These are phyloP conservation scores for Nematostella vectensis DNA, from an alignment of 92 coral and sea anemone genomes.

Conservation along the genomic window DNA sequence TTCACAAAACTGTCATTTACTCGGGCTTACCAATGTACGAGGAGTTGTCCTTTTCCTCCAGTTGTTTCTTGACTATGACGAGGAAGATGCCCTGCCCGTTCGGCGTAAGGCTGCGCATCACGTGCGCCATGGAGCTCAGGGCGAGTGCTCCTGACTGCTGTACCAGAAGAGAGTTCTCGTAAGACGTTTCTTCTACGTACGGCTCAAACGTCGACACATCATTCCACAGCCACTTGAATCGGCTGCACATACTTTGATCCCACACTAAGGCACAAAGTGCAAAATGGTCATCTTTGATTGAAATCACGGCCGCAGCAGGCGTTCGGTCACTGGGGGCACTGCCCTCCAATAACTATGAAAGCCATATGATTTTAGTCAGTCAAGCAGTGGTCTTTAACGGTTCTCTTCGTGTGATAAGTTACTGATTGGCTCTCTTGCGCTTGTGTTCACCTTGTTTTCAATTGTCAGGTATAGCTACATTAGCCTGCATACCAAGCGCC, in stretches of 20 bases:
- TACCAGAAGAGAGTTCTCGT: slow-evolving; percentile 87
- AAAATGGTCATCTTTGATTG: background rate
- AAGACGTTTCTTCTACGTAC: slow-evolving; percentile 87
- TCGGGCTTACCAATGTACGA: slow-evolving; percentile 62
- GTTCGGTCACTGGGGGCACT: background rate
- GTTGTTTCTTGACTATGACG: slow-evolving; percentile 71
- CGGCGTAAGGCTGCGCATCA: slow-evolving; percentile 83
- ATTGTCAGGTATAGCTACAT: too few relatives aligned
- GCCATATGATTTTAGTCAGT: too few relatives aligned
- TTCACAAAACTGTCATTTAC: too few relatives aligned
- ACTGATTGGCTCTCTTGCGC: too few relatives aligned
- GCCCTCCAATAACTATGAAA: slow-evolving; percentile 1
- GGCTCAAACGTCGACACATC: slow-evolving; percentile 97
- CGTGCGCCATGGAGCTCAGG: slow-evolving; percentile 85
- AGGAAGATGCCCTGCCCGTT: slow-evolving; percentile 84
- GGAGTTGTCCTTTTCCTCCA: slow-evolving; percentile 73
- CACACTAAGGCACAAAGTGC: slow-evolving; percentile 52
- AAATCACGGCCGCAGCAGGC: background rate
- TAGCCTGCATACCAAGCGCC: too few relatives aligned
- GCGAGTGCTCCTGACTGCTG: slow-evolving; percentile 95
- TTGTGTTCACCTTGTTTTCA: too few relatives aligned
- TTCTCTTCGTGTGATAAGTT: too few relatives aligned
- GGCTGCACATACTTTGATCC: slow-evolving; percentile 88
- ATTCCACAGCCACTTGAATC: slow-evolving; percentile 95
- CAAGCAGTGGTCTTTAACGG: too few relatives aligned